Evolutionary conservation across 2,113 vertebrate species (phyloP).

Genomic region (Brienomyrus longianalis): DNA sequence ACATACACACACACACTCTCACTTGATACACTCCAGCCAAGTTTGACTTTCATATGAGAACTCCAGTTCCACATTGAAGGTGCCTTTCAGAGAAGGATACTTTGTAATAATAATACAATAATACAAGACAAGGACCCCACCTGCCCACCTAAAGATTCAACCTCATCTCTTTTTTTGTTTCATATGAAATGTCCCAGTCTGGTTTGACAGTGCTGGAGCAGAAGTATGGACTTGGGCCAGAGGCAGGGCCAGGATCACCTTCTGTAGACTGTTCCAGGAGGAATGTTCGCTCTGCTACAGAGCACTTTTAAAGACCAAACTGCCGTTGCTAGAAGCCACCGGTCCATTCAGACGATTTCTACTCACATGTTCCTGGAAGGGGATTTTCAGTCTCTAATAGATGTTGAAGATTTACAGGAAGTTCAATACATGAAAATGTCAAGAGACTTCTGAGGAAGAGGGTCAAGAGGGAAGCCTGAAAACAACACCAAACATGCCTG

Average conservation of each 20-base stretch:
- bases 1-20: not conserved
- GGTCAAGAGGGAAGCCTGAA: not conserved
- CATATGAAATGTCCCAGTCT: not conserved
- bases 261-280: not conserved
- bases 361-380: slow-evolving; percentile 46
- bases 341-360: slow-evolving; percentile 35
- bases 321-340: slow-evolving; percentile 24
- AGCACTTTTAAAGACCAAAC: slow-evolving; percentile 54
- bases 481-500: not conserved
- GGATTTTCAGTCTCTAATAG: not conserved
- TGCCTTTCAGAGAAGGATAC: not conserved
- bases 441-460: not conserved
- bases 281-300: slow-evolving; percentile 38
- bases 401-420: not conserved
- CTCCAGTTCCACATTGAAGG: not conserved
- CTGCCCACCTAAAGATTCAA: not conserved
- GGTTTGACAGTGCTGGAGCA: not conserved
- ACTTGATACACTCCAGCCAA: not conserved
- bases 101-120: not conserved
- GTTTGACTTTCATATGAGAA: not conserved
- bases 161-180: not conserved
- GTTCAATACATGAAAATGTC: slow-evolving; percentile 22
- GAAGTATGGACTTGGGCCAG: not conserved
- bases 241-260: not conserved
- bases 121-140: not conserved